Conservation (phyloP, 2,113 vertebrate genomes). For the Lota lota region DNA sequence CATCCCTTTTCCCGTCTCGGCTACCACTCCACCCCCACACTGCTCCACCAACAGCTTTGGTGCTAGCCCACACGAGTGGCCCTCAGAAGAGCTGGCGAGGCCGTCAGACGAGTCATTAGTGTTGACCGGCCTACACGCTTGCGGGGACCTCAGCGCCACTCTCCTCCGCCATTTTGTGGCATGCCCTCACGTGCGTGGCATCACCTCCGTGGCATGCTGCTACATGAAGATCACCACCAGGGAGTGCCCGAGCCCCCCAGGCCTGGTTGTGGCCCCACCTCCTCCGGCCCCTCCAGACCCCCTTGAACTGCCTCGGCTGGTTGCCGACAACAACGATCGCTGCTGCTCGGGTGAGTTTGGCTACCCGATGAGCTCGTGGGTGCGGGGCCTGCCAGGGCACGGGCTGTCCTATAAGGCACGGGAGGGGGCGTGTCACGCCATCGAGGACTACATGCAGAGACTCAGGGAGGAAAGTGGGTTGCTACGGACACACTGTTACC, state of each 20-base stretch:
- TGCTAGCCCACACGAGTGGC: too few species aligned
- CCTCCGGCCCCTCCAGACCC: neutral
- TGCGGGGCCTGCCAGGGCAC: slow-evolving; percentile 69
- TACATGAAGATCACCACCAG: slow-evolving; percentile 89
- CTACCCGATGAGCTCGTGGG: slow-evolving; percentile 85
- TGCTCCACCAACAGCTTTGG: neutral
- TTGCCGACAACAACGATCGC: too few species aligned
- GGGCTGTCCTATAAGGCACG: slow-evolving; percentile 84
- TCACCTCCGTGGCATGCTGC: slow-evolving; percentile 88
- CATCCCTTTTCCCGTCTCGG: neutral
- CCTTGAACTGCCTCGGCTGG: neutral
- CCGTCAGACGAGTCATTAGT: slow-evolving; percentile 59
- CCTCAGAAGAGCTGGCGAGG: neutral
- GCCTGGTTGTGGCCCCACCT: slow-evolving; percentile 22
- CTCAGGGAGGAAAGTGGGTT: slow-evolving; percentile 56
- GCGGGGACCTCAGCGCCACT: slow-evolving; percentile 87
- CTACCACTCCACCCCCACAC: neutral
- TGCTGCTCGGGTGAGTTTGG: slow-evolving; percentile 46
- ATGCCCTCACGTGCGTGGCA: slow-evolving; percentile 75
- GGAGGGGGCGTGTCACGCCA: slow-evolving; percentile 87
- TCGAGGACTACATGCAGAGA: slow-evolving; percentile 79
- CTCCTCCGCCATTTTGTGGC: slow-evolving; percentile 82
- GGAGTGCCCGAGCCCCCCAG: slow-evolving; percentile 53
- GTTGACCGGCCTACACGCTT: slow-evolving; percentile 88
- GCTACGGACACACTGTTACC: slow-evolving; percentile 82